Percentiles rank a stretch among this genome's conserved stretches.
These are phyloP conservation scores for Macropus fuliginosus DNA, from an alignment of 2,797 vertebrate species.

Conservation along the genomic window DNA sequence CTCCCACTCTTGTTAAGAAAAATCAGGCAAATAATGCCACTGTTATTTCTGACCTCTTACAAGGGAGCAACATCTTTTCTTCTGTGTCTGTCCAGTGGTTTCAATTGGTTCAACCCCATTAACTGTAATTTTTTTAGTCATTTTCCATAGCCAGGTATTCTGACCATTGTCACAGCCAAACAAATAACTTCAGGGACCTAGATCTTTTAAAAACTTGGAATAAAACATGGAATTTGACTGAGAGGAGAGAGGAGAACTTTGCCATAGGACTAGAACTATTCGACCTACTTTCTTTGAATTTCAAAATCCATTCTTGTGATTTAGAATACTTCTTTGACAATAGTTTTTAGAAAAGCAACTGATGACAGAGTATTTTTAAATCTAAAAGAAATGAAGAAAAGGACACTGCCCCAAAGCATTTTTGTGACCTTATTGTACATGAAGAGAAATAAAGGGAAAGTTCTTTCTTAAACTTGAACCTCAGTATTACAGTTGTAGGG, in stretches of 20 bases:
- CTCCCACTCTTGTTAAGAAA: background rate
- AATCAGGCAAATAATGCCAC: background rate
- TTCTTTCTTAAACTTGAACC: slow-evolving; percentile 1
- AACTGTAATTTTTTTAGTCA: background rate
- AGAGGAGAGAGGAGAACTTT: background rate
- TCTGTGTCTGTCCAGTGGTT: background rate
- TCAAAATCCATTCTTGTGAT: background rate
- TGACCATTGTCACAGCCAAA: background rate
- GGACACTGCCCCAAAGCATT: background rate
- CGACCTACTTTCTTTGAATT: background rate
- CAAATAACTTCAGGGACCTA: background rate
- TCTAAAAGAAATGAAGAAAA: background rate
- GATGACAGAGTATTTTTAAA: slow-evolving; percentile 18
- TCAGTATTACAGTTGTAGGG: background rate
- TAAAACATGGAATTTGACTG: slow-evolving; percentile 16
- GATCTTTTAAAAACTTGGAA: background rate
- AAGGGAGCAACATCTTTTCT: background rate
- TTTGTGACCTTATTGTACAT: background rate
- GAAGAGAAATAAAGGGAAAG: background rate
- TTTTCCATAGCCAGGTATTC: background rate
- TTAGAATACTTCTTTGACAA: background rate
- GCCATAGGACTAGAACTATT: background rate
- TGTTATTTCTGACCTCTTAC: background rate
- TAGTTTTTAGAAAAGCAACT: background rate
- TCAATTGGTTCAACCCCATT: background rate